Evolutionary conservation across 2,888 invertebrate genomes (phyloP).

Genomic region (Alcis repandata): DNA sequence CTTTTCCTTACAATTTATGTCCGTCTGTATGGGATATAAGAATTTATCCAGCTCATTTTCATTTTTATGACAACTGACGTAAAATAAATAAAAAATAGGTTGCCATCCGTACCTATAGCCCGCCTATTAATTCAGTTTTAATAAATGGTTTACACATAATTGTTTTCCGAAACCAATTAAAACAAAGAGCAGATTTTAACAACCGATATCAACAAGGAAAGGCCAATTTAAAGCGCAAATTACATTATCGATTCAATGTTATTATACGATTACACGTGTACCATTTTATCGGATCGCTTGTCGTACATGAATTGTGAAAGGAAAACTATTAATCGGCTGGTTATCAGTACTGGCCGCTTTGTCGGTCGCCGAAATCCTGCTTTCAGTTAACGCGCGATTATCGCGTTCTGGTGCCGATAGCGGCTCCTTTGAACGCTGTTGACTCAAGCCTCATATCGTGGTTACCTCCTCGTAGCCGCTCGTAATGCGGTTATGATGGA

Average conservation of each 20-base stretch:
- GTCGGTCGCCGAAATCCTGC: slow-evolving; percentile 84
- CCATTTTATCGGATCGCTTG: slow-evolving; percentile 71
- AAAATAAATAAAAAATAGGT: too few species aligned
- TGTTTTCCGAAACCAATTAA: neutral
- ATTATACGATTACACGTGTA: slow-evolving; percentile 69
- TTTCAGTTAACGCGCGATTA: slow-evolving; percentile 77
- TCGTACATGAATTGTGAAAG: slow-evolving; percentile 73
- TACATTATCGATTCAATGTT: slow-evolving; percentile 36
- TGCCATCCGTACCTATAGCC: too few species aligned
- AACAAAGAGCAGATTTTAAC: slow-evolving; percentile 16
- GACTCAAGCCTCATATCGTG: slow-evolving; percentile 66
- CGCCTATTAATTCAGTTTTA: too few species aligned
- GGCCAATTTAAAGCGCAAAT: slow-evolving; percentile 16
- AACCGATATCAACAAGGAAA: slow-evolving; percentile 14
- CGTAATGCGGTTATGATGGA: slow-evolving; percentile 81
- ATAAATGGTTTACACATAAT: too few species aligned
- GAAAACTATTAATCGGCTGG: slow-evolving; percentile 80
- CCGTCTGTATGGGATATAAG: too few species aligned
- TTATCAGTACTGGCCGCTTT: slow-evolving; percentile 77
- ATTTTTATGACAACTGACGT: too few species aligned
- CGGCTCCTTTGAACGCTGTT: slow-evolving; percentile 79
- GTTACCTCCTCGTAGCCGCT: slow-evolving; percentile 75
- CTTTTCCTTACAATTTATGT: too few species aligned
- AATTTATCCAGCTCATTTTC: too few species aligned
- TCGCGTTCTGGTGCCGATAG: slow-evolving; percentile 73